phyloP scores from a whole-genome alignment of 2,888 invertebrate species.

The Elmis aenea region DNA sequence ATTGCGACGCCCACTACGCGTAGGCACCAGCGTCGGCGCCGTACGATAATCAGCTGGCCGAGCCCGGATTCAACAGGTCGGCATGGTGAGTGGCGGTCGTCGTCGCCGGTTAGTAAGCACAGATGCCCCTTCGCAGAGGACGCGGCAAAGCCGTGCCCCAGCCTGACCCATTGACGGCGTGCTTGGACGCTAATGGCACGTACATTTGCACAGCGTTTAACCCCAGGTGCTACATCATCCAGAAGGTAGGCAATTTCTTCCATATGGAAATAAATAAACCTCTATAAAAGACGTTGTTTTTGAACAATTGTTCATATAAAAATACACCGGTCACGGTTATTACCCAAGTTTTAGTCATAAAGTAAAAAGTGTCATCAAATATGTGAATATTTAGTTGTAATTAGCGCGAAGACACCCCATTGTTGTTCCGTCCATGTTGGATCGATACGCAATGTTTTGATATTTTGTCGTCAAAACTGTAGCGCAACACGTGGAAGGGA shows the following conservation, averaged over 20 bases:
- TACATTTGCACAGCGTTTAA: slow-evolving; percentile 60
- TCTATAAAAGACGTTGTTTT: no score
- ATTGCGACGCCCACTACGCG: slow-evolving; percentile 28
- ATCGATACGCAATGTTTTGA: slow-evolving; percentile 34
- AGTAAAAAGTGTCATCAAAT: neutral
- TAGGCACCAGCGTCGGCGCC: slow-evolving; percentile 33
- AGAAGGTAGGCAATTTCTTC: slow-evolving; percentile 51
- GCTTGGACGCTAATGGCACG: slow-evolving; percentile 53
- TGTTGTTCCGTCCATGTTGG: slow-evolving; percentile 27
- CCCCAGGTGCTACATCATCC: slow-evolving; percentile 60
- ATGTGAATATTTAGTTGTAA: neutral
- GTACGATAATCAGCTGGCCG: slow-evolving; percentile 38
- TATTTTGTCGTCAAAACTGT: slow-evolving; percentile 24
- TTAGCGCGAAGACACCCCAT: slow-evolving; percentile 13
- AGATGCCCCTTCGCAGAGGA: slow-evolving; percentile 44
- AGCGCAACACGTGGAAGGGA: slow-evolving; percentile 34
- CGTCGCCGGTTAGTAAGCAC: slow-evolving; percentile 34
- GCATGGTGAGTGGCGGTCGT: slow-evolving; percentile 43
- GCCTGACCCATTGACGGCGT: slow-evolving; percentile 45
- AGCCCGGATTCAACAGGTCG: slow-evolving; percentile 50
- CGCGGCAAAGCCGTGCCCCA: slow-evolving; percentile 31
- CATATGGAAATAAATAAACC: slow-evolving; percentile 10
- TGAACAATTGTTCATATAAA: no score
- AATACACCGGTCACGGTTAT: no score
- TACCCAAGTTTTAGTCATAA: no score